Percentiles rank a stretch among this genome's conserved stretches.
Conservation (phyloP, 2,113 vertebrate genomes). For the Eurypyga helias region DNA sequence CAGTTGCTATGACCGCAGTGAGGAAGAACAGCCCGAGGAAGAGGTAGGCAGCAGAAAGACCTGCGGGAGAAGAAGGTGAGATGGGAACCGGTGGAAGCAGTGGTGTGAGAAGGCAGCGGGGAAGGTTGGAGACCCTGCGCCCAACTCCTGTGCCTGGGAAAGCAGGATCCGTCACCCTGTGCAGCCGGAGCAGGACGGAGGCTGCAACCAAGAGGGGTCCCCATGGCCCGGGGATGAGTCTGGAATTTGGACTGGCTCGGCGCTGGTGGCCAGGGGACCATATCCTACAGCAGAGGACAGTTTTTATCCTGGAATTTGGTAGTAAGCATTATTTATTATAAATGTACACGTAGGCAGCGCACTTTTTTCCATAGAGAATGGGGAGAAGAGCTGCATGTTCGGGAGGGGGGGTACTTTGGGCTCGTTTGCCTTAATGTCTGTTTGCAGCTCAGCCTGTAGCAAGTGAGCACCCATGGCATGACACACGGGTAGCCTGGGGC, state of each 20-base stretch:
- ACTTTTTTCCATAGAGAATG: background rate
- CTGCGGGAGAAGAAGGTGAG: background rate
- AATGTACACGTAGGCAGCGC: background rate
- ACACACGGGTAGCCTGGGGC: background rate
- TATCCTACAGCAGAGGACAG: background rate
- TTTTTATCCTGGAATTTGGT: background rate
- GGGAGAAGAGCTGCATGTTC: background rate
- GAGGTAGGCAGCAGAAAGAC: background rate
- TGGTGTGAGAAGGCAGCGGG: background rate
- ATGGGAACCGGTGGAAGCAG: background rate
- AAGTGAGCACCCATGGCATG: background rate
- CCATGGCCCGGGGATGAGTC: no score
- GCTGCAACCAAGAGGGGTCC: background rate
- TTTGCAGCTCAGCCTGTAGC: background rate
- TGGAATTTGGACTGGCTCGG: background rate
- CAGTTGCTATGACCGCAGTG: accelerated
- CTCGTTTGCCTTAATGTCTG: background rate
- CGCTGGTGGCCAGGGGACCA: background rate
- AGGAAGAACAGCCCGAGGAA: background rate
- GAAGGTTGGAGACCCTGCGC: background rate
- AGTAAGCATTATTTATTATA: background rate
- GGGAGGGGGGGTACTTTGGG: no score
- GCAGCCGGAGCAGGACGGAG: background rate
- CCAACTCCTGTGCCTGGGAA: background rate
- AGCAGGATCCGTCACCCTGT: accelerated